Conservation (phyloP, 2,113 vertebrate genomes). For the Heliornis fulica region DNA sequence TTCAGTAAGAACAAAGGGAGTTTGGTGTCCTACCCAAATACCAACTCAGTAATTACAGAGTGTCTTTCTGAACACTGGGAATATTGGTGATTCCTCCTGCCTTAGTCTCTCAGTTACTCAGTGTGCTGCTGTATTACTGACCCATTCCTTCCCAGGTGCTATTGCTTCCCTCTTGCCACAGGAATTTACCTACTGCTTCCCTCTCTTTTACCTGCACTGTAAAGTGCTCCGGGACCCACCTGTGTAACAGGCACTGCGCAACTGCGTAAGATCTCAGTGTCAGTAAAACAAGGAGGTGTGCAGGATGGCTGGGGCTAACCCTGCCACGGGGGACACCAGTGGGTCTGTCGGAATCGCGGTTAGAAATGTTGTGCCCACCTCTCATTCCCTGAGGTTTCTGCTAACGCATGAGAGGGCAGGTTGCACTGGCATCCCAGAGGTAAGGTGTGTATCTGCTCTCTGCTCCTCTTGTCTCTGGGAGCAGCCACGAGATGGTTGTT, state of each 20-base stretch:
- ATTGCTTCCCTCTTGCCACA: not conserved
- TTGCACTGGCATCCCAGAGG: not conserved
- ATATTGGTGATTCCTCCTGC: not conserved
- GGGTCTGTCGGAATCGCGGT: not conserved
- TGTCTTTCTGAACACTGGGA: not conserved
- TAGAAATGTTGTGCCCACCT: not conserved
- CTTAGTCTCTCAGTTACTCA: not conserved
- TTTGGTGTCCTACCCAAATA: not conserved
- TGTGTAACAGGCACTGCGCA: not conserved
- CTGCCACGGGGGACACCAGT: not conserved
- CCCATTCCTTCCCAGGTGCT: not conserved
- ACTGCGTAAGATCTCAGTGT: not conserved
- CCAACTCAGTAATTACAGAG: not conserved
- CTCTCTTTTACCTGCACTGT: not conserved
- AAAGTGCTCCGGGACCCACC: not conserved
- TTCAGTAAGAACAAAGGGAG: not conserved
- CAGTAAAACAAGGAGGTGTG: not conserved
- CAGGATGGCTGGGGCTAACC: not conserved
- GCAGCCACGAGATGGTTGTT: not conserved
- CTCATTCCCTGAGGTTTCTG: not conserved
- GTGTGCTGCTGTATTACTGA: not conserved
- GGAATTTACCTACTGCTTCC: not conserved
- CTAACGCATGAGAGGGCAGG: not conserved
- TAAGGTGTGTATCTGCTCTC: not conserved
- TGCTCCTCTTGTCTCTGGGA: not conserved